Percentiles rank a stretch among this genome's conserved stretches.
phyloP scores from a whole-genome alignment of 2,797 vertebrate genomes.

The Anabacerthia variegaticeps region DNA sequence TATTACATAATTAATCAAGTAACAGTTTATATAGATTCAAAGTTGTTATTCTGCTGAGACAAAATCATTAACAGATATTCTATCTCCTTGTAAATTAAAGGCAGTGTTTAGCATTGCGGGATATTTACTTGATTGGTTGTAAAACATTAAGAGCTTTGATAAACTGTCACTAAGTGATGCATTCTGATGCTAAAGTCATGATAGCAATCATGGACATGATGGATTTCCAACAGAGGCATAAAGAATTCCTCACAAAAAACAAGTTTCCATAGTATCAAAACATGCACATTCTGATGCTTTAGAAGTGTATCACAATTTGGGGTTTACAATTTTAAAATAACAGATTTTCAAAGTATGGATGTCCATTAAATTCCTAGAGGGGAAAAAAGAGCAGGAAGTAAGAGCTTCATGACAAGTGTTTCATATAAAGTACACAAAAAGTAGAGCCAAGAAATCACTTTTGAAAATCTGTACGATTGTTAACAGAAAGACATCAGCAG shows the following conservation, averaged over 20 bases:
- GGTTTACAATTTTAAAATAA: neutral
- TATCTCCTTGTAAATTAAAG: neutral
- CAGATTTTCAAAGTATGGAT: neutral
- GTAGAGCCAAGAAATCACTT: neutral
- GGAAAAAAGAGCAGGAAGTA: accelerated
- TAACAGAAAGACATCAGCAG: neutral
- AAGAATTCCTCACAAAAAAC: neutral
- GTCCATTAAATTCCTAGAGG: neutral
- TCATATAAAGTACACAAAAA: neutral
- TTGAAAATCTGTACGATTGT: neutral
- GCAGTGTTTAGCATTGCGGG: neutral
- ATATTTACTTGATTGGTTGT: neutral
- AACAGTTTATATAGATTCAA: slow-evolving; percentile 41
- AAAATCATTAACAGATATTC: slow-evolving; percentile 28
- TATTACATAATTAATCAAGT: slow-evolving; percentile 48
- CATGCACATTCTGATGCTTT: neutral
- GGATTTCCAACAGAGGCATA: neutral
- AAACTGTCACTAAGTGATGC: neutral
- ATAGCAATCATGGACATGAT: neutral
- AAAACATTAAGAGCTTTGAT: neutral
- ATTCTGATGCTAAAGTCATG: neutral
- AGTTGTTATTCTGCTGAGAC: slow-evolving; percentile 6
- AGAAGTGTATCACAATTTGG: neutral
- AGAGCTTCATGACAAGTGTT: neutral
- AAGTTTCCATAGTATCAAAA: neutral